phyloP scores from a whole-genome alignment of 2,113 vertebrate genomes.

The Nettapus auritus region DNA sequence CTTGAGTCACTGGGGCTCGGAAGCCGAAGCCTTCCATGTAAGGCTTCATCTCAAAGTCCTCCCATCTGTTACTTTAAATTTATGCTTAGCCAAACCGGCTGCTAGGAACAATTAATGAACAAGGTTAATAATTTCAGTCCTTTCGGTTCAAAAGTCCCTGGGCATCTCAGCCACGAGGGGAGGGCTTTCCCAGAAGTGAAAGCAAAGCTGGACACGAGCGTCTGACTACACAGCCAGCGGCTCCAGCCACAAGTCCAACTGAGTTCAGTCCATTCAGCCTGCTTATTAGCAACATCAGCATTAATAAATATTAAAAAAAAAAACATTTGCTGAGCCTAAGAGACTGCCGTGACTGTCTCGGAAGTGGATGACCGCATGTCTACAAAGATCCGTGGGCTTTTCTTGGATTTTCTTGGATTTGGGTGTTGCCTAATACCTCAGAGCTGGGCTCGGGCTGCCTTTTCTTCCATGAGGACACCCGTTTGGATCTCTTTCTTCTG shows the following conservation, averaged over 20 bases:
- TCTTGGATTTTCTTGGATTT: not conserved
- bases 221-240: not conserved
- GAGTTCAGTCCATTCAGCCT: not conserved
- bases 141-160: not conserved
- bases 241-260: not conserved
- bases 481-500: not conserved
- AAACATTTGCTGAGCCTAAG: not conserved
- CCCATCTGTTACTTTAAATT: not conserved
- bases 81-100: not conserved
- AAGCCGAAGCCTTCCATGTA: not conserved
- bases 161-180: not conserved
- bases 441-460: not conserved
- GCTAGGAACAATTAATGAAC: not conserved
- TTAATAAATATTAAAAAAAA: not conserved
- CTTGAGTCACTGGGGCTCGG: not conserved
- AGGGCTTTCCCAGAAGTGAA: not conserved
- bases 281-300: not conserved
- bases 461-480: not conserved
- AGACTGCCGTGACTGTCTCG: not conserved
- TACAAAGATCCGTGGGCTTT: accelerated
- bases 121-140: not conserved
- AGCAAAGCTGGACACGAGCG: not conserved
- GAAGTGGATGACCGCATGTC: not conserved
- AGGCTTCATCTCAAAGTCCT: not conserved
- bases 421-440: not conserved